Conservation (phyloP, 92 coral and sea anemone species). For the Epizoanthus ramosus region DNA sequence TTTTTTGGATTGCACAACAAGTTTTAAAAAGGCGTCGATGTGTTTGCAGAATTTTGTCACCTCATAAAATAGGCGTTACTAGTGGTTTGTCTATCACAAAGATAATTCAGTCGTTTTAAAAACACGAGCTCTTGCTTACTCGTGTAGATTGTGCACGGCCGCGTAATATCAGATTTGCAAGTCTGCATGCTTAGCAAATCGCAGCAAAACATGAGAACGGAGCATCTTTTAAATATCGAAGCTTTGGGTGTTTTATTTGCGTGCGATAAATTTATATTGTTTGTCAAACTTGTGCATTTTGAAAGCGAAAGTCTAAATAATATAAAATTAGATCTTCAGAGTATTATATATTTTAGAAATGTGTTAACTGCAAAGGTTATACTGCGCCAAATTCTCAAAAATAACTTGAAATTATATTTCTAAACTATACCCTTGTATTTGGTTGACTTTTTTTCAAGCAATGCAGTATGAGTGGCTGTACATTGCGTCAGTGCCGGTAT, state of each 20-base stretch:
- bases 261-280: neutral
- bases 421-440: neutral
- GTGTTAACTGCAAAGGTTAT: too few species aligned
- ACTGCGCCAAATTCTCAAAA: too few species aligned
- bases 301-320: neutral
- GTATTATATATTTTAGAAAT: too few species aligned
- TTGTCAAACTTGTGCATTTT: neutral
- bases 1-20: neutral
- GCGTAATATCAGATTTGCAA: too few species aligned
- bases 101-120: neutral
- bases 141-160: too few species aligned
- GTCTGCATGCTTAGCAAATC: too few species aligned
- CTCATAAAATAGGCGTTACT: neutral
- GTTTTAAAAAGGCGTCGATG: constrained; percentile 2
- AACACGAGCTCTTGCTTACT: neutral
- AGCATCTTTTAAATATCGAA: neutral
- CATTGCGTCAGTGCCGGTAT: neutral
- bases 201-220: neutral
- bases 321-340: too few species aligned
- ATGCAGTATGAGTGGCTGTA: neutral
- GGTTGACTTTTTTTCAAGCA: neutral
- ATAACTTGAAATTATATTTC: neutral
- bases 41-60: constrained; percentile 17
- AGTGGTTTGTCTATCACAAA: neutral
- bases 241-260: neutral